phyloP scores from a whole-genome alignment of 2,113 vertebrate genomes.

The Brachypteracias leptosomus region DNA sequence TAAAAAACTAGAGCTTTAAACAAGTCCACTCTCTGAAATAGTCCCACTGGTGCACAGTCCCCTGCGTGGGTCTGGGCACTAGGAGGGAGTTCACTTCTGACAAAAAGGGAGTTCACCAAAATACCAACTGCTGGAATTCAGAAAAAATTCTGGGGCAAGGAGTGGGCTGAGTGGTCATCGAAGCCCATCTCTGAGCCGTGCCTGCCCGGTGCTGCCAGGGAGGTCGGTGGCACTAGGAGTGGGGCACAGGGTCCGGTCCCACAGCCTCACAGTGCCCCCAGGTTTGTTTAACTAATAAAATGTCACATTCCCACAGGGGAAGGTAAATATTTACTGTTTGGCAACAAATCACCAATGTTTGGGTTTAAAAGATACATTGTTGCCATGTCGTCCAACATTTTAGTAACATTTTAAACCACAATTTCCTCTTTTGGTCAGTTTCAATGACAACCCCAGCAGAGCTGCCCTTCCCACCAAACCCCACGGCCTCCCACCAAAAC shows the following conservation, averaged over 20 bases:
- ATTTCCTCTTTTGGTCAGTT: not conserved
- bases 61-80: accelerated
- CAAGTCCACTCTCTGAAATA: not conserved
- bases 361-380: not conserved
- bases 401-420: not conserved
- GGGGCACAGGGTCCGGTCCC: not conserved
- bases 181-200: not conserved
- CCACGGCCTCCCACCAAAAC: too few species aligned
- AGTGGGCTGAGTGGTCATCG: accelerated
- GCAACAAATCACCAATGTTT: not conserved
- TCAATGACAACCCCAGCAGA: not conserved
- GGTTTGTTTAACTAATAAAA: not conserved
- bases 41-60: not conserved
- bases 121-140: not conserved
- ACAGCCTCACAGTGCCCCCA: not conserved
- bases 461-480: not conserved
- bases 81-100: not conserved
- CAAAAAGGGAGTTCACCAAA: not conserved
- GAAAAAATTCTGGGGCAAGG: not conserved
- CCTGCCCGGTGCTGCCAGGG: not conserved
- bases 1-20: not conserved
- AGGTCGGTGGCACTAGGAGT: not conserved
- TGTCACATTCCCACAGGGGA: not conserved
- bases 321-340: not conserved
- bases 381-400: not conserved